Evolutionary conservation across 2,113 vertebrate genomes (phyloP), one percentile per base, ranked within the genome.

Genomic region (Thamnophis sirtalis): DNA sequence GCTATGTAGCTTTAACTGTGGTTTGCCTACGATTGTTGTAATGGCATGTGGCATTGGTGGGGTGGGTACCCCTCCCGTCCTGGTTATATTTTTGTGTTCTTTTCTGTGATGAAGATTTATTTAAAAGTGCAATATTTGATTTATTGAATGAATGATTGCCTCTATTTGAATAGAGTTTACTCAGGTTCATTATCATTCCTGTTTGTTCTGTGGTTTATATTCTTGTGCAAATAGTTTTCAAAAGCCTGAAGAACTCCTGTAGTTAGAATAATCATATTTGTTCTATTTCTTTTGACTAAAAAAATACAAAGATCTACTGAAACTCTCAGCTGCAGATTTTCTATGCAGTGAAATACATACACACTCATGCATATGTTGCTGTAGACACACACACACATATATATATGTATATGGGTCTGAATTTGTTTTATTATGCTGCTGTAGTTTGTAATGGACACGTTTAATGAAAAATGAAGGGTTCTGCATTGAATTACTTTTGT

Each of bases 91-190:
- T 91, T 84, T 95, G 92, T 92, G 94, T 96, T 97, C 96, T 94
- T 95, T 96, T 97, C 87, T 90, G 94, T 96, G 96, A 95, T 96
- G 96, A 96, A 96, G 97, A 96, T 97, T 97, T 97, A 97, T 98
- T 97, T 98, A 95, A 97, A 97, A 97, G 98, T 98, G 98, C 98
- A 98, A 98, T 98, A 98, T 98, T 95, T 98, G 96, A 97, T 95
- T 97, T 97, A 96, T 95, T 97, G 97, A 97, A 96, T 98, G 87
- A 97, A 96, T 95, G 95, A 94, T 97, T 87, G 94, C 95, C 91
- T 98, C 97, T 97, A 97, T 97, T 96, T 94, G 94, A 96, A 97
- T 97, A 95, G 97, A 86, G 97, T 97, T 97, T 97, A 97, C 97
- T 98, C 98, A 98, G 98, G 98, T 98, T 89, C 97, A 96, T 95